Evolutionary conservation across 2,888 invertebrate species (phyloP).

Genomic region (Diarsia brunnea): DNA sequence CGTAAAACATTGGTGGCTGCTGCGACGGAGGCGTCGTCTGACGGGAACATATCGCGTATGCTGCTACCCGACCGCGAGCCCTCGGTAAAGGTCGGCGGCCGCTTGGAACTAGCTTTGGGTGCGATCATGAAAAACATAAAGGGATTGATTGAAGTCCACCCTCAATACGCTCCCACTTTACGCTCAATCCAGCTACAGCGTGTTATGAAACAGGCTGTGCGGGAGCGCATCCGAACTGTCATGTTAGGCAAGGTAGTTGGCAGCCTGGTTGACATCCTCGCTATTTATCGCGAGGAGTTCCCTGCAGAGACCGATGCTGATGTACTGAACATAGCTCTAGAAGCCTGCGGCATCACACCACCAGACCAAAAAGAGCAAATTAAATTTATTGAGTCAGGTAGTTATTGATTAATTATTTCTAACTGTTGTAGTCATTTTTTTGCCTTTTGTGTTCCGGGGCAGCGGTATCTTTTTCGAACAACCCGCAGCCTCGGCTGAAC

Average conservation of each 20-base stretch:
- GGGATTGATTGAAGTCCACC: constrained; percentile 47
- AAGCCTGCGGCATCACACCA: constrained; percentile 58
- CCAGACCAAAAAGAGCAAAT: constrained; percentile 14
- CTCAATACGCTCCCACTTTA: constrained; percentile 54
- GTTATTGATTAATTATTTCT: constrained; percentile 62
- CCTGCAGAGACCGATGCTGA: constrained; percentile 76
- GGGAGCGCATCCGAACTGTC: constrained; percentile 78
- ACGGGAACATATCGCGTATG: constrained; percentile 52
- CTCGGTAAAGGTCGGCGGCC: constrained; percentile 74
- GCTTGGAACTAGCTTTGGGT: constrained; percentile 84
- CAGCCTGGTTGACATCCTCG: constrained; percentile 67
- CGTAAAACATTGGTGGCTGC: constrained; percentile 66
- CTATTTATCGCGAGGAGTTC: constrained; percentile 75
- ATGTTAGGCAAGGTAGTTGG: constrained; percentile 80
- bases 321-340: constrained; percentile 72
- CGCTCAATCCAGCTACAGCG: constrained; percentile 63
- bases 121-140: constrained; percentile 78
- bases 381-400: constrained; percentile 70
- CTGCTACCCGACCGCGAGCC: constrained; percentile 73
- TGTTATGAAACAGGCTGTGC: constrained; percentile 78
- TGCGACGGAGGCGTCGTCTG: constrained; percentile 44
- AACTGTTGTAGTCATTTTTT: constrained; percentile 3
- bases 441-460: no score
- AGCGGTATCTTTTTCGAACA: no score
- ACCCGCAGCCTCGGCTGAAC: not conserved